phyloP scores from a whole-genome alignment of 2,113 vertebrate species.

The Dermatemys mawii region DNA sequence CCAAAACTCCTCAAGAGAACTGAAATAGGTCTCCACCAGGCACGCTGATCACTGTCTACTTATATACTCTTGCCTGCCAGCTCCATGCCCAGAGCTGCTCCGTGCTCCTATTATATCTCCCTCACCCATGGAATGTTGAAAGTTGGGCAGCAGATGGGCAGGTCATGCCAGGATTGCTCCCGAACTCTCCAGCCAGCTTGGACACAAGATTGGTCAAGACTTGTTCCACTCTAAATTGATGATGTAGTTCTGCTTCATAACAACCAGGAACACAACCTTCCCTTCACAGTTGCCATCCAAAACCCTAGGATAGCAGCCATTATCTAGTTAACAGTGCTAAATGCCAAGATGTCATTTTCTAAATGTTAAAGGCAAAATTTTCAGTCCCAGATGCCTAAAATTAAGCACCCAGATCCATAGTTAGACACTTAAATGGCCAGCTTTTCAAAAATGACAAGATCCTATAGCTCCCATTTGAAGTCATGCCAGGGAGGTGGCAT shows the following conservation, averaged over 20 bases:
- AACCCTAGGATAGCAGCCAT: neutral
- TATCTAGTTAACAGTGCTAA: neutral
- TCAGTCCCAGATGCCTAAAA: neutral
- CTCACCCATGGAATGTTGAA: neutral
- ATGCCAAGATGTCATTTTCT: neutral
- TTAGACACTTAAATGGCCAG: neutral
- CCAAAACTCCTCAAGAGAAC: neutral
- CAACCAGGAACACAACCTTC: neutral
- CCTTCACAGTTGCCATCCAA: fast-evolving
- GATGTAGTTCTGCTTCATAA: fast-evolving
- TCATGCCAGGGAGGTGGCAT: neutral
- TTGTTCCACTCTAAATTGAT: neutral
- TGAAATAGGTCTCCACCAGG: neutral
- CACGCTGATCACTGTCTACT: neutral
- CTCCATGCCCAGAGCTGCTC: neutral
- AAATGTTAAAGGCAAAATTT: neutral
- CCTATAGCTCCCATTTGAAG: neutral
- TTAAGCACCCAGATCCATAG: neutral
- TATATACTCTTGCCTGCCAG: neutral
- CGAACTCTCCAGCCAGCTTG: fast-evolving
- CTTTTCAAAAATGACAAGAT: neutral
- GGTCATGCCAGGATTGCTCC: neutral
- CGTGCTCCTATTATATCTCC: neutral
- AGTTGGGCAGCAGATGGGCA: fast-evolving
- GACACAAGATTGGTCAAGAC: neutral